These are phyloP conservation scores for Coregonus ussuriensis DNA, from an alignment of 2,797 vertebrate species.

Conservation along the genomic window DNA sequence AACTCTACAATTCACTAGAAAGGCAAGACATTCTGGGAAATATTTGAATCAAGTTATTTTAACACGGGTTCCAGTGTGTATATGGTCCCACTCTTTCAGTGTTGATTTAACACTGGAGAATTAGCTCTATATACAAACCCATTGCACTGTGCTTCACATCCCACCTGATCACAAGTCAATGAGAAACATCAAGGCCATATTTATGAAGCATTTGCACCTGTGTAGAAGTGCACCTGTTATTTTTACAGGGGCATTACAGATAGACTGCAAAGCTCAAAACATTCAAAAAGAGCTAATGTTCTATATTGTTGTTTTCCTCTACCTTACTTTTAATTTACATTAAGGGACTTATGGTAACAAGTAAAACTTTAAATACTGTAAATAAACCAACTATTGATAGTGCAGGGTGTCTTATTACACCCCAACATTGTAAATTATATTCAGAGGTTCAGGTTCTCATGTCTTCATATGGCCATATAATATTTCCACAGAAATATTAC, in stretches of 20 bases:
- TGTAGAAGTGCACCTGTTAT: background rate
- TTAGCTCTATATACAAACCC: background rate
- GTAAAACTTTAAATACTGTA: background rate
- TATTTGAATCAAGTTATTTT: no score
- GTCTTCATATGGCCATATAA: background rate
- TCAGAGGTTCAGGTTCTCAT: background rate
- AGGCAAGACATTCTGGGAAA: no score
- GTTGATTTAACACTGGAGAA: no score
- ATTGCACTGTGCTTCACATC: background rate
- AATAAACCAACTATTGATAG: background rate
- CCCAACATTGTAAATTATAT: background rate
- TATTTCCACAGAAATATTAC: background rate
- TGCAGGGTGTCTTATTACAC: background rate
- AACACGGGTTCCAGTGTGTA: no score
- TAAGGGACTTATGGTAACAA: background rate
- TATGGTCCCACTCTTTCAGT: no score
- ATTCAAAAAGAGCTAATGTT: background rate
- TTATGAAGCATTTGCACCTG: background rate
- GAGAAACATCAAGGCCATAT: conserved; percentile 2
- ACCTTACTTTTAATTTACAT: background rate
- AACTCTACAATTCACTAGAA: no score
- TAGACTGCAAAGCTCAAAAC: background rate
- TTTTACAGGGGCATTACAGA: background rate
- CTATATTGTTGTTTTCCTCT: background rate
- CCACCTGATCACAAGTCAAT: background rate